Percentiles rank a stretch among this genome's conserved stretches.
phyloP scores from a whole-genome alignment of 2,113 vertebrate genomes.

The Xiphophorus maculatus region DNA sequence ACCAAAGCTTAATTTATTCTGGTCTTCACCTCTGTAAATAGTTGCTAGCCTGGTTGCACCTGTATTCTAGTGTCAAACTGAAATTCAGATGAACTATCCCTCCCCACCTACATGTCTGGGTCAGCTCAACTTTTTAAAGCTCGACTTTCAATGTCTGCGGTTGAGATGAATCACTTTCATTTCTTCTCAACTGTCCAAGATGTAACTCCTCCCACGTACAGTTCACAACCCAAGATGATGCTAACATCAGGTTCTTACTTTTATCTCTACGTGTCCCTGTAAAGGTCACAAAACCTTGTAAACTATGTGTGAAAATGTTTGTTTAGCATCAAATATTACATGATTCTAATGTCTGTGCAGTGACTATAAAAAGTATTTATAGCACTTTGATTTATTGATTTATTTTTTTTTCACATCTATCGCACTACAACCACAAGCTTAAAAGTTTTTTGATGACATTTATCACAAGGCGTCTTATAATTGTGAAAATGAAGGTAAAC shows the following conservation, averaged over 20 bases:
- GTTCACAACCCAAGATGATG: constrained; percentile 1
- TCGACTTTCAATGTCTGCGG: constrained; percentile 20
- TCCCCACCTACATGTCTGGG: constrained; percentile 60
- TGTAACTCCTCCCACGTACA: constrained; percentile 28
- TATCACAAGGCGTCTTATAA: too few relatives aligned
- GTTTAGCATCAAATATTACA: not conserved
- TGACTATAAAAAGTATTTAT: not conserved
- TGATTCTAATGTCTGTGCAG: not conserved
- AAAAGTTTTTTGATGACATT: not conserved
- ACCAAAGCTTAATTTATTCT: not conserved
- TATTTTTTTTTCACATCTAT: not conserved
- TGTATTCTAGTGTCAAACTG: constrained; percentile 23
- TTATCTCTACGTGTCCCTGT: not conserved
- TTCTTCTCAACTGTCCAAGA: constrained; percentile 25
- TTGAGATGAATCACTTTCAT: constrained; percentile 55
- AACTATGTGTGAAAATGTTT: not conserved
- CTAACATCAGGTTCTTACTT: not conserved
- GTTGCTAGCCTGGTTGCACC: not conserved
- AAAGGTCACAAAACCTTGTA: not conserved
- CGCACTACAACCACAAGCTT: not conserved
- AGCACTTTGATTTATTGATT: too few relatives aligned
- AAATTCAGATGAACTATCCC: constrained; percentile 30
- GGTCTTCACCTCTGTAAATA: not conserved
- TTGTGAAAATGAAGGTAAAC: too few relatives aligned
- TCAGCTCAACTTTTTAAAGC: constrained; percentile 22